A percentile compares a stretch with the other conserved stretches of the same genome.
Conservation (phyloP, 2,888 invertebrate species). For the Diploptera punctata region DNA sequence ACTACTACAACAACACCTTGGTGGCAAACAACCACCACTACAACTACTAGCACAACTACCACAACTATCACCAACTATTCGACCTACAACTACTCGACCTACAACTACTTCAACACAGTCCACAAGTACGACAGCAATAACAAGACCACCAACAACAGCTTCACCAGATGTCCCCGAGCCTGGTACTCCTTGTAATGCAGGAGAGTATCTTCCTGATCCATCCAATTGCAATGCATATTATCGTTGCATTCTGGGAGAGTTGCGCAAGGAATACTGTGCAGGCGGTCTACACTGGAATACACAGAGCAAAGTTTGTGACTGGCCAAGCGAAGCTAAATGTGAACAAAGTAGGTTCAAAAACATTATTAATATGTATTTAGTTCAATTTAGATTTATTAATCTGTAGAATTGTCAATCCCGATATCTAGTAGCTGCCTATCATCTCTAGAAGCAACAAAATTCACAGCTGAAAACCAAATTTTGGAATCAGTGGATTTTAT, state of each 20-base stretch:
- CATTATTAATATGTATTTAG: too few species aligned
- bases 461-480: too few species aligned
- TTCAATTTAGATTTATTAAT: too few species aligned
- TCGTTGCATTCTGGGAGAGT: constrained; percentile 75
- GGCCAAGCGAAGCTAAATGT: constrained; percentile 80
- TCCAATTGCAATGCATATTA: constrained; percentile 77
- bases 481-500: too few species aligned
- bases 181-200: constrained; percentile 55
- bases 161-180: constrained; percentile 59
- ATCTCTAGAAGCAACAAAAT: too few species aligned
- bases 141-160: constrained; percentile 46
- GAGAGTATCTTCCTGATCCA: constrained; percentile 64
- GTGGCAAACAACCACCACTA: constrained; percentile 46
- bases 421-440: too few species aligned
- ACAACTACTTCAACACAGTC: constrained; percentile 43
- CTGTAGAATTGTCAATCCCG: too few species aligned
- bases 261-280: constrained; percentile 76
- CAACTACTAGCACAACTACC: constrained; percentile 41
- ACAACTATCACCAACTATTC: too few species aligned
- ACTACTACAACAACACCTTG: constrained; percentile 39
- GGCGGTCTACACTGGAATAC: constrained; percentile 83
- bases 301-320: constrained; percentile 73
- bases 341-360: constrained; percentile 48
- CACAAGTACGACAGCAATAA: constrained; percentile 49
- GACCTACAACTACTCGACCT: constrained; percentile 41